Conservation (phyloP, 2,888 invertebrate genomes). For the Drosophila cracens region DNA sequence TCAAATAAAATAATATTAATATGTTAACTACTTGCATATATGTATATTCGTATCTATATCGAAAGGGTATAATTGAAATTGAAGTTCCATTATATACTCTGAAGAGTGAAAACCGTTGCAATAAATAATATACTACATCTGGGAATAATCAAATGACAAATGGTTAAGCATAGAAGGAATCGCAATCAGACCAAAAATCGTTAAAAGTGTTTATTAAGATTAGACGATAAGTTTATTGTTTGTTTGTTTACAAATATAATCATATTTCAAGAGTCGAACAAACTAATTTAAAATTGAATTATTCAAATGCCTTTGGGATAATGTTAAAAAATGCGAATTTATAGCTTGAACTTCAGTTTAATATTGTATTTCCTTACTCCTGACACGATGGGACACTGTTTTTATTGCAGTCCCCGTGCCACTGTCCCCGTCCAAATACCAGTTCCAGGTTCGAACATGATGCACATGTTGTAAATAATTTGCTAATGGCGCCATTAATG, state of each 20-base stretch:
- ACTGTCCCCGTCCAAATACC: conserved; percentile 21
- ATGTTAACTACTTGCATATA: not conserved
- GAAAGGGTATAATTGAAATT: not conserved
- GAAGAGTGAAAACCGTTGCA: not conserved
- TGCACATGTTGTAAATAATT: conserved; percentile 76
- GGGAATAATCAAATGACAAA: not conserved
- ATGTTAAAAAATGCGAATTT: not conserved
- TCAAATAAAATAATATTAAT: not conserved
- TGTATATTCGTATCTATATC: not conserved
- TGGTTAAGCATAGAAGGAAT: not conserved
- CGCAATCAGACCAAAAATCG: not conserved
- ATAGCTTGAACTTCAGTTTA: not conserved
- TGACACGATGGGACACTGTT: conserved; percentile 20
- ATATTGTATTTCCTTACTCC: not conserved
- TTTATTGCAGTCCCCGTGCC: conserved; percentile 5
- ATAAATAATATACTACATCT: not conserved
- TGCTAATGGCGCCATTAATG: conserved; percentile 69
- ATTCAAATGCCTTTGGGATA: not conserved
- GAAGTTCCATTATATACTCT: not conserved
- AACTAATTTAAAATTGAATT: no score
- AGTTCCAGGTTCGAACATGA: conserved; percentile 42
- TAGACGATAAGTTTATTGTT: no score
- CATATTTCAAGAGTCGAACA: not conserved
- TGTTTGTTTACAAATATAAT: no score
- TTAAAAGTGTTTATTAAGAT: no score